These are phyloP conservation scores for Esox lucius DNA, from an alignment of 2,797 vertebrate genomes.

Conservation along the genomic window DNA sequence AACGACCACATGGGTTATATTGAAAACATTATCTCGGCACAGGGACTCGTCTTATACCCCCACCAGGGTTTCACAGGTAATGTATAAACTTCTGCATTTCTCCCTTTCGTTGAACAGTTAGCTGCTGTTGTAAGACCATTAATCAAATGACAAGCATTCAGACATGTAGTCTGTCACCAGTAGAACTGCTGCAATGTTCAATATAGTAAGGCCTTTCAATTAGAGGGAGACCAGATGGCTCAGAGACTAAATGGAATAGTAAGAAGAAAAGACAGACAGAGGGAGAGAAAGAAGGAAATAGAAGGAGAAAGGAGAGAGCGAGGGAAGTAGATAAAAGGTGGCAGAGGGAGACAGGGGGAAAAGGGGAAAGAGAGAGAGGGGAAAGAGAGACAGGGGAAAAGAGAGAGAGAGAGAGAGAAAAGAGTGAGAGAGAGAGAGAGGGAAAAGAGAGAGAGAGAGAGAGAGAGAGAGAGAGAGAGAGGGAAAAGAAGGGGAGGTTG, in stretches of 20 bases:
- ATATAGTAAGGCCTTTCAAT: constrained; percentile 48
- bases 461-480: too few relatives aligned
- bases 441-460: background rate
- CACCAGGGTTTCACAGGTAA: too few relatives aligned
- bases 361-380: constrained; percentile 44
- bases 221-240: constrained; percentile 62
- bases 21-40: too few relatives aligned
- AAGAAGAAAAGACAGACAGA: constrained; percentile 69
- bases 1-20: too few relatives aligned
- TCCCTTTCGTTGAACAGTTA: background rate
- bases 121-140: background rate
- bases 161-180: constrained; percentile 17
- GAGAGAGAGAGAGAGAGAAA: too few relatives aligned
- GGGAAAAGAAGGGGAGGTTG: too few relatives aligned
- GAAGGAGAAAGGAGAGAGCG: constrained; percentile 32
- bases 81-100: background rate
- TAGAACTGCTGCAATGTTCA: constrained; percentile 35
- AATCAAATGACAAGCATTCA: background rate
- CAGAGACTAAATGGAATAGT: constrained; percentile 54
- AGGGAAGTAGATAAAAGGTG: constrained; percentile 50
- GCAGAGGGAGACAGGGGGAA: constrained; percentile 18
- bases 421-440: background rate
- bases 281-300: constrained; percentile 47
- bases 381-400: constrained; percentile 17
- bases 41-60: too few relatives aligned